Percentiles rank a stretch among this genome's conserved stretches.
Conservation (phyloP, 64 coral and sea anemone genomes). For the Trachythela sp. region DNA sequence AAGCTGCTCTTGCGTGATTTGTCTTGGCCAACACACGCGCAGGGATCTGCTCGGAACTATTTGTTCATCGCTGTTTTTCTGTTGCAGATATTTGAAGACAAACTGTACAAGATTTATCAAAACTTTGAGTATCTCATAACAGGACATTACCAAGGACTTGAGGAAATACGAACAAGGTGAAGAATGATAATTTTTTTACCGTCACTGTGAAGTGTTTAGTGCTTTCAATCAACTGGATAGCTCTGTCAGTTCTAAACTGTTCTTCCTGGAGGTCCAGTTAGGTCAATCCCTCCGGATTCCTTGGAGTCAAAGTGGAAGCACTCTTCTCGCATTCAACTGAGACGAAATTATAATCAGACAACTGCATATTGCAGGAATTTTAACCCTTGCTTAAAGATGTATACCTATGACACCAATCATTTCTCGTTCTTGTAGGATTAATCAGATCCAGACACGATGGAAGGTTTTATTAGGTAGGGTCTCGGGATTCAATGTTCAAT, state of each 20-base stretch:
- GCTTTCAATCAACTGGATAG: neutral
- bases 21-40: no score
- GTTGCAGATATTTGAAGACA: slow-evolving; percentile 88
- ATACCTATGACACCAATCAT: no score
- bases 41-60: no score
- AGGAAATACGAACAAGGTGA: slow-evolving; percentile 70
- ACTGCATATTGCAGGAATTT: no score
- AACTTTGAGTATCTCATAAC: slow-evolving; percentile 65
- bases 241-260: neutral
- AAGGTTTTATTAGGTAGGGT: neutral
- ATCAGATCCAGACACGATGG: neutral
- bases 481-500: neutral
- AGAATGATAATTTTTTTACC: neutral
- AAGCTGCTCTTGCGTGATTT: no score
- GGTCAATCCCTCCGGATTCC: no score
- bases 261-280: no score
- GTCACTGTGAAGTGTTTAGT: neutral
- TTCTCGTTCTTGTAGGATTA: neutral
- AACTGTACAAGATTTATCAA: slow-evolving; percentile 85
- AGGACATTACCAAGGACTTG: slow-evolving; percentile 54
- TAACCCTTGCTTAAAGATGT: neutral
- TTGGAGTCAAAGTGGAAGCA: no score
- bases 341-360: no score
- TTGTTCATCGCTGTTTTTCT: no score
- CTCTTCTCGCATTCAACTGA: no score